These are phyloP conservation scores for Artibeus lituratus DNA, from an alignment of 2,797 vertebrate genomes.

Conservation along the genomic window DNA sequence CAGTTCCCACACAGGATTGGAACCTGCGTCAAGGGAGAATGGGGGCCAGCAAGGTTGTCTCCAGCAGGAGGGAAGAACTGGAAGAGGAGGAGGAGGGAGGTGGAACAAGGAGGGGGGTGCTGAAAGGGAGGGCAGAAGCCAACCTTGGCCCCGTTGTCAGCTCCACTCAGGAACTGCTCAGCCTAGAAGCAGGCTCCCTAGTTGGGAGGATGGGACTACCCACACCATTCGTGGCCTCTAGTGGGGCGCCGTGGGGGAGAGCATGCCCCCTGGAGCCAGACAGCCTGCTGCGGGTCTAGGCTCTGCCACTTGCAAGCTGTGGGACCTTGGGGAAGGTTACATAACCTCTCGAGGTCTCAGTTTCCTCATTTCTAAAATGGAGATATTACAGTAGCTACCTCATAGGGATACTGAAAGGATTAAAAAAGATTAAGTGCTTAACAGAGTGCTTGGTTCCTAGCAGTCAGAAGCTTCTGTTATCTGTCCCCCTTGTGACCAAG, in stretches of 20 bases:
- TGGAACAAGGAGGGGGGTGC: neutral
- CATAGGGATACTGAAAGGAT: neutral
- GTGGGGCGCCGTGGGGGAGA: accelerated
- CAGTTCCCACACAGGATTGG: neutral
- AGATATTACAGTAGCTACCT: neutral
- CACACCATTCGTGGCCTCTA: accelerated
- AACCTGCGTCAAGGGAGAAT: neutral
- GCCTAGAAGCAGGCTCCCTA: neutral
- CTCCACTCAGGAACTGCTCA: neutral
- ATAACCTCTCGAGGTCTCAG: neutral
- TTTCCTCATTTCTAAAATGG: neutral
- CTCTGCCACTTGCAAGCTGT: neutral
- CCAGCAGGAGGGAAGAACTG: neutral
- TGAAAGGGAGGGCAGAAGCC: neutral
- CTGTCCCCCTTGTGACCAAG: neutral
- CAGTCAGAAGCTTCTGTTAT: neutral
- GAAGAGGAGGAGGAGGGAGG: neutral
- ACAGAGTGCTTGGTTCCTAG: neutral
- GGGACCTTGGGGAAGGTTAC: neutral
- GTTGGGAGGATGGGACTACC: too few relatives aligned
- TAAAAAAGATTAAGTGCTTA: neutral
- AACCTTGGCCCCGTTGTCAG: neutral
- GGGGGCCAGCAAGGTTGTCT: neutral
- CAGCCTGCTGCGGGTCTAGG: neutral
- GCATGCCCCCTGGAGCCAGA: accelerated